phyloP scores from a whole-genome alignment of 2,888 invertebrate species.

The Synergus itoensis region DNA sequence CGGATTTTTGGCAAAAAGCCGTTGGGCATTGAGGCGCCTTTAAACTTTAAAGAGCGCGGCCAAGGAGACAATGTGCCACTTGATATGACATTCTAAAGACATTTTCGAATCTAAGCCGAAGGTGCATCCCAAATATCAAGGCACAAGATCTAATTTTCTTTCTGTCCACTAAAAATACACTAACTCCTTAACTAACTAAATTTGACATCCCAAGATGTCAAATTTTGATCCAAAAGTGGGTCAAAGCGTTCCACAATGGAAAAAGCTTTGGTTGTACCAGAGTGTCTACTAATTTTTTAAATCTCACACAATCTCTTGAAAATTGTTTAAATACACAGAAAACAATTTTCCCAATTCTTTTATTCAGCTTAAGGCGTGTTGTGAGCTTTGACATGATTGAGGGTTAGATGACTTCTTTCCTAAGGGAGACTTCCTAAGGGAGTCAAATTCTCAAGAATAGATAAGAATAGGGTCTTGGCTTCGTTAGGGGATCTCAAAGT shows the following conservation, averaged over 20 bases:
- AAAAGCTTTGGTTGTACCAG: too few species aligned
- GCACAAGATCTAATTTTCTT: not conserved
- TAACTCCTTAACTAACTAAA: too few species aligned
- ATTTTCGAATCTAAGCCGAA: not conserved
- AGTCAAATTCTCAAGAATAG: not conserved
- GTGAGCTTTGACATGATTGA: constrained; percentile 34
- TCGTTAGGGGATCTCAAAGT: constrained; percentile 27
- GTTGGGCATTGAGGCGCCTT: constrained; percentile 19
- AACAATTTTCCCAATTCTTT: constrained; percentile 7
- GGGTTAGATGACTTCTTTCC: constrained; percentile 37
- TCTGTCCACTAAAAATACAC: not conserved
- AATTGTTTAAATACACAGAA: not conserved
- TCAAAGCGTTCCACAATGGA: too few species aligned
- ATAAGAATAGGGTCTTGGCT: not conserved
- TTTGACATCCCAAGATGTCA: too few species aligned
- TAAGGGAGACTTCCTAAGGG: constrained; percentile 34
- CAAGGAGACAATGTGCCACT: not conserved
- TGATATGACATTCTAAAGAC: not conserved
- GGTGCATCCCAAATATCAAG: not conserved
- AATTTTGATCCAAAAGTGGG: too few species aligned
- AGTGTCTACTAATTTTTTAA: too few species aligned
- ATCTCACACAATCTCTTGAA: too few species aligned
- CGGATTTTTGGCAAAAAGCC: constrained; percentile 31
- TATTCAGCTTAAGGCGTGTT: constrained; percentile 4
- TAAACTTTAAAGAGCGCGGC: constrained; percentile 29